Percentiles rank a stretch among this genome's conserved stretches.
These are phyloP conservation scores for Cartodere bifasciata DNA, from an alignment of 2,888 invertebrate species.

Conservation along the genomic window DNA sequence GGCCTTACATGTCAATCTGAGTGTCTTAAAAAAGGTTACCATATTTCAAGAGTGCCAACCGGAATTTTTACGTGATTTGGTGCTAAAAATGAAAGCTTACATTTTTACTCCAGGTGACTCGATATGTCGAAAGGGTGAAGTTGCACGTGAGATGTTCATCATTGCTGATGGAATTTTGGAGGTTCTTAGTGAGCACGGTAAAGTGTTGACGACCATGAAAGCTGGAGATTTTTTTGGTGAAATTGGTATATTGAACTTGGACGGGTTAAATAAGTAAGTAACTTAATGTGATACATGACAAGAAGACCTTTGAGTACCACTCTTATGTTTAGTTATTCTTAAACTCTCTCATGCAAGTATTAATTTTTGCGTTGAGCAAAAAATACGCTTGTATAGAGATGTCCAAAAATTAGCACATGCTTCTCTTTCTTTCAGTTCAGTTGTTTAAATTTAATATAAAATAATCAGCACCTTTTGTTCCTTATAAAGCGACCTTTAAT, in stretches of 20 bases:
- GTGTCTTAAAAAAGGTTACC: conserved; percentile 91
- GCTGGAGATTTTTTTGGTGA: conserved; percentile 97
- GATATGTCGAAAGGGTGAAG: conserved; percentile 81
- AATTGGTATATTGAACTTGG: conserved; percentile 90
- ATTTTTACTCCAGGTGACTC: conserved; percentile 97
- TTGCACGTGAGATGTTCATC: conserved; percentile 95
- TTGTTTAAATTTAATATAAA: too few species aligned
- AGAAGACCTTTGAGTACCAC: too few species aligned
- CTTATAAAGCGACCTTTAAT: too few species aligned
- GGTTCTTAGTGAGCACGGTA: conserved; percentile 87
- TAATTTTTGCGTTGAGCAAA: too few species aligned
- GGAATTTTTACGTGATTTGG: conserved; percentile 91
- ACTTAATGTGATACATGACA: too few species aligned
- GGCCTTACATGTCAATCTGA: conserved; percentile 88
- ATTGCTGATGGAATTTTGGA: conserved; percentile 95
- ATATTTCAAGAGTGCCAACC: conserved; percentile 96
- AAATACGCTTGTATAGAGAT: too few species aligned
- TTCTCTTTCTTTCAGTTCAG: too few species aligned
- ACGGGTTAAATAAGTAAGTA: conserved; percentile 85
- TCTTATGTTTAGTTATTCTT: too few species aligned
- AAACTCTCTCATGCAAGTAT: too few species aligned
- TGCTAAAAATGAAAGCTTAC: conserved; percentile 95
- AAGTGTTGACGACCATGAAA: conserved; percentile 89
- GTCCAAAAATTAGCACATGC: too few species aligned
- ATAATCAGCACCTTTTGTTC: too few species aligned